Evolutionary conservation across 2,888 invertebrate genomes (phyloP), one percentile per base, ranked within the genome.

Genomic region (Oxystoma pomonae): DNA sequence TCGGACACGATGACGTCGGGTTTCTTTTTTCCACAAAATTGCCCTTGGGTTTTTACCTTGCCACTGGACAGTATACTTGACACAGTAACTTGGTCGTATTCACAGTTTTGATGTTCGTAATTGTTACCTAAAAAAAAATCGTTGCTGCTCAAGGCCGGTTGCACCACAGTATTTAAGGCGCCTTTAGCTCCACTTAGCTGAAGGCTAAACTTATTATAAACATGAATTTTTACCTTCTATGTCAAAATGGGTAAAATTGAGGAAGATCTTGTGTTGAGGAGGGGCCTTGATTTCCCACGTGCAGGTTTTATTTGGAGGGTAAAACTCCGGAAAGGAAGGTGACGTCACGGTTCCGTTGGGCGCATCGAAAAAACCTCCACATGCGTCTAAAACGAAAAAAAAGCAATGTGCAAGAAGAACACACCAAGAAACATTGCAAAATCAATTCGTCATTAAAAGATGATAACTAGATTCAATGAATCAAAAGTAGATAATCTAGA

Each of bases 241-340:
- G 77, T 98, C 96, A 74, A 98, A 97, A 77, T 97, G 96, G 0
- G 97, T 96, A 78, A 98, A 98, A 82, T 97, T 97, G 52, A 98
- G 83, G 0, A 96, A 96, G 71, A 98, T 97, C 67, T 93, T 86
- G 77, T 96, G 94, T 70, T 94, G 92, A 0, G 92, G 90, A 0
- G 91, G 92, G 0, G 97, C 97, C 60, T 94, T 89, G 60, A 98
- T 96, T 82, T 98, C 96, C 98, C 98, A 98, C 7, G 96, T 87
- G 79, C 98, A 98, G 78, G 92, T 92, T 82, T 98, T 98, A 70
- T 94, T 92, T 0, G 90, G 86, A 0, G 98, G 97, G 78, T 99
- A 98, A 49, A 90, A 81, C 71, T 96, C 94, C 0, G 98, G 98
- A 80, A 96, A 96, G 0, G 96, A 96, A 0, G 98, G 98, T 12